Evolutionary conservation across 2,888 invertebrate genomes (phyloP), one percentile per base, ranked within the genome.

Genomic region (Lasiommata megera): DNA sequence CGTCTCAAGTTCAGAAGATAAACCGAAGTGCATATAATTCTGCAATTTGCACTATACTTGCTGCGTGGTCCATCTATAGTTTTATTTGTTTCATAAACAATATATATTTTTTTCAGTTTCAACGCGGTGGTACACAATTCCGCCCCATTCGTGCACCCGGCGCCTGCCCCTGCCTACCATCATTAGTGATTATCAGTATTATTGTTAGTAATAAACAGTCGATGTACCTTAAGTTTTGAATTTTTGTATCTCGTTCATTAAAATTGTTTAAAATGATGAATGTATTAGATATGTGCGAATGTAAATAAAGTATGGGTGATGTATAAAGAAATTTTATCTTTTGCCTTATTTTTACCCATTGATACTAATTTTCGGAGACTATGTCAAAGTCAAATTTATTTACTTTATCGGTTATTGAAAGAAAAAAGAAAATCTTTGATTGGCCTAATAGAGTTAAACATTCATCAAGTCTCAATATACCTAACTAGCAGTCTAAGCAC

Each of bases 71-170:
- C n/a, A n/a, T n/a, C n/a, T n/a, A n/a, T n/a, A n/a, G n/a, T n/a
- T n/a, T n/a, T n/a, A n/a, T n/a, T n/a, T n/a, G n/a, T n/a, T n/a
- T n/a, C n/a, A n/a, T n/a, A n/a, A 14, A 41, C n/a, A 8, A 11
- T 60, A 84, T 86, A 52, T 75, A 31, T 56, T 54, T 41, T 50
- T 63, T 60, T 71, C 74, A 90, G 90, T 23, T 90, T 90, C 75
- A 88, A 88, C 74, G 90, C 90, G 23, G 67, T 88, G 43, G 90
- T 90, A 31, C 84, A 85, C 71, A 86, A 85, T 72, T 87, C 88
- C 0, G 82, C 79, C 58, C 84, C 87, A 1, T 73, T 79, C 31
- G 73, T 74, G 3, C 81, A 84, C 34, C 79, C 3, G 77, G 34
- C 79, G 77, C 29, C 81, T 76, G 12, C 75, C 76, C 17, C 76